These are phyloP conservation scores for Diaperis boleti DNA, from an alignment of 2,888 invertebrate species.

Conservation along the genomic window DNA sequence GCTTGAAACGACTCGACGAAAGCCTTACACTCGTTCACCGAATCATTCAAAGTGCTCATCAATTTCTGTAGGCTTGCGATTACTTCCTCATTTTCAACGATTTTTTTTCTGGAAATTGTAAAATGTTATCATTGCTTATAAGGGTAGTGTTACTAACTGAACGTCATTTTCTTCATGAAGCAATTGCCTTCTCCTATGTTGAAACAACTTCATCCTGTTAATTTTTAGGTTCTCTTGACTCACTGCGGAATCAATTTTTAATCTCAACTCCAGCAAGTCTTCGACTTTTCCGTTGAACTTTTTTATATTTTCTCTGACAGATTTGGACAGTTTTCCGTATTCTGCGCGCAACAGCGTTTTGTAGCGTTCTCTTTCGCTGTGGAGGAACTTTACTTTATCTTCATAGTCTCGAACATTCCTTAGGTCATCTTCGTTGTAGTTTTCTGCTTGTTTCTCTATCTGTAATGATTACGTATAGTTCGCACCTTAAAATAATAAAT, in stretches of 20 bases:
- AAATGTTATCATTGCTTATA: too few species aligned
- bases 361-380: conserved; percentile 82
- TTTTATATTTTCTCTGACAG: conserved; percentile 71
- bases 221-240: conserved; percentile 74
- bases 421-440: conserved; percentile 82
- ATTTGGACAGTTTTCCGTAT: conserved; percentile 72
- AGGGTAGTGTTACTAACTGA: conserved; percentile 67
- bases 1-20: conserved; percentile 68
- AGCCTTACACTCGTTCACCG: conserved; percentile 66
- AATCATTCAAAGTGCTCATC: conserved; percentile 63
- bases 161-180: conserved; percentile 67
- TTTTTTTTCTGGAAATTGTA: conserved; percentile 63
- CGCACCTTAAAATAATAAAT: too few species aligned
- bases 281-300: conserved; percentile 74
- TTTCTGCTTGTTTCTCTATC: conserved; percentile 77
- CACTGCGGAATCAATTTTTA: conserved; percentile 78
- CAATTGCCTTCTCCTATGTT: conserved; percentile 60
- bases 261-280: conserved; percentile 69
- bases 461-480: too few species aligned
- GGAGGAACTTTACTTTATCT: conserved; percentile 75
- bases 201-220: conserved; percentile 64
- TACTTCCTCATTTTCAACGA: conserved; percentile 62
- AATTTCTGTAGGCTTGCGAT: conserved; percentile 64
- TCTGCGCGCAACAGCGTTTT: conserved; percentile 81
- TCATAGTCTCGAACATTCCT: conserved; percentile 79